Percentiles rank a stretch among this genome's conserved stretches.
phyloP scores from a whole-genome alignment of 1,140 invertebrate genomes.

The Myzus persicae region DNA sequence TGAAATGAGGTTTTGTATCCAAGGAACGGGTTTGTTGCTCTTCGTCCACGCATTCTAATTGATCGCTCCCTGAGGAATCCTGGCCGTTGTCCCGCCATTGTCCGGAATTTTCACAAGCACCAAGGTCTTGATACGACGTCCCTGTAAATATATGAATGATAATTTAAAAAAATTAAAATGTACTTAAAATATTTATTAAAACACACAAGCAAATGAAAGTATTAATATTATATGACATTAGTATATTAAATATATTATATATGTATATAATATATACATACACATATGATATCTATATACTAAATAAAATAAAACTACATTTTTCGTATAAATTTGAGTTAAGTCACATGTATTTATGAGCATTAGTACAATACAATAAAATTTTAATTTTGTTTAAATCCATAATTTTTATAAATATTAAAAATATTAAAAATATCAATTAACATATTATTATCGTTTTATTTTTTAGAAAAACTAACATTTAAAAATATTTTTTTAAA shows the following conservation, averaged over 20 bases:
- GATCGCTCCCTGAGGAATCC: slow-evolving; percentile 65
- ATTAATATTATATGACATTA: not conserved
- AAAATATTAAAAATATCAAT: not conserved
- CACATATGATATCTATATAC: not conserved
- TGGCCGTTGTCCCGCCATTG: slow-evolving; percentile 63
- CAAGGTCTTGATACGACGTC: slow-evolving; percentile 58
- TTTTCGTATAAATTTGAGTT: slow-evolving; percentile 13
- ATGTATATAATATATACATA: not conserved
- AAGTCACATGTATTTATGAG: slow-evolving; percentile 57
- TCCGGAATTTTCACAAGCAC: slow-evolving; percentile 58
- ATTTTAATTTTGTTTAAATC: not conserved
- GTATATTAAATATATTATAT: not conserved
- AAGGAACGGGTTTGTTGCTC: slow-evolving; percentile 60
- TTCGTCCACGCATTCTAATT: slow-evolving; percentile 63
- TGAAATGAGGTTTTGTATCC: slow-evolving; percentile 63
- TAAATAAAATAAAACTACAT: slow-evolving; percentile 50
- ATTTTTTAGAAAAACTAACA: not conserved
- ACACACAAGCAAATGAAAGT: slow-evolving; percentile 23
- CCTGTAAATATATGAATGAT: not conserved
- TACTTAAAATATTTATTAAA: not conserved
- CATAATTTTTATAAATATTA: not conserved
- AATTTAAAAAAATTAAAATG: not conserved
- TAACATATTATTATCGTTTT: not conserved
- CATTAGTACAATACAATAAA: slow-evolving; percentile 45
- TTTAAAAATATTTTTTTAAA: not conserved